phyloP scores from a whole-genome alignment of 2,888 invertebrate genomes.

The Cantharis flavilabris region DNA sequence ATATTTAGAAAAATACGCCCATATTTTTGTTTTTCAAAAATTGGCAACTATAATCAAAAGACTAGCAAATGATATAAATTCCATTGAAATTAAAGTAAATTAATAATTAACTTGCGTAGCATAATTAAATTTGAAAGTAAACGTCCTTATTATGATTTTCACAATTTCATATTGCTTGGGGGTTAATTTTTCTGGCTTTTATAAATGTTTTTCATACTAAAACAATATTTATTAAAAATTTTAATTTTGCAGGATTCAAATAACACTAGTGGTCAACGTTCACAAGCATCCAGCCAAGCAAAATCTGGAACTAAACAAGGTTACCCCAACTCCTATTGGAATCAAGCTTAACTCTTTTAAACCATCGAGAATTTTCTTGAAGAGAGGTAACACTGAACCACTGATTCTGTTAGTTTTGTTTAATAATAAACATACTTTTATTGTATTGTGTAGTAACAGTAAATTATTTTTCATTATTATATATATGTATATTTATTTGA shows the following conservation, averaged over 20 bases:
- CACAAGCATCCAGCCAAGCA: constrained; percentile 61
- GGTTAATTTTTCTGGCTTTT: background rate
- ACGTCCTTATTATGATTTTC: background rate
- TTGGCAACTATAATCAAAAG: too few species aligned
- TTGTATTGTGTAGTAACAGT: constrained; percentile 32
- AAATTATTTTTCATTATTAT: constrained; percentile 37
- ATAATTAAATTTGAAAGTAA: too few species aligned
- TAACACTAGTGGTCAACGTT: constrained; percentile 58
- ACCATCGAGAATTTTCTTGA: background rate
- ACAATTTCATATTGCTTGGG: background rate
- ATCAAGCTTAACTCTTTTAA: constrained; percentile 59
- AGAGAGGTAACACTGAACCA: constrained; percentile 20
- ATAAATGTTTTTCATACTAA: background rate
- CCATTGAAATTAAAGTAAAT: too few species aligned
- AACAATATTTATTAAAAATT: background rate
- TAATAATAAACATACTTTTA: constrained; percentile 33
- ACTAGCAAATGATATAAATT: too few species aligned
- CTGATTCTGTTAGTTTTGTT: constrained; percentile 34
- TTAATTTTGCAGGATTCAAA: constrained; percentile 61
- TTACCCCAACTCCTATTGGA: constrained; percentile 69
- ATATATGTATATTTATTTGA: constrained; percentile 28
- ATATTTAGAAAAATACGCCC: too few species aligned
- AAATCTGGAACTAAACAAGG: constrained; percentile 64
- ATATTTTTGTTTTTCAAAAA: too few species aligned
- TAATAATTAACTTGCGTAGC: too few species aligned